Evolutionary conservation across 2,113 vertebrate species (phyloP).

Genomic region (Laterallus jamaicensis): DNA sequence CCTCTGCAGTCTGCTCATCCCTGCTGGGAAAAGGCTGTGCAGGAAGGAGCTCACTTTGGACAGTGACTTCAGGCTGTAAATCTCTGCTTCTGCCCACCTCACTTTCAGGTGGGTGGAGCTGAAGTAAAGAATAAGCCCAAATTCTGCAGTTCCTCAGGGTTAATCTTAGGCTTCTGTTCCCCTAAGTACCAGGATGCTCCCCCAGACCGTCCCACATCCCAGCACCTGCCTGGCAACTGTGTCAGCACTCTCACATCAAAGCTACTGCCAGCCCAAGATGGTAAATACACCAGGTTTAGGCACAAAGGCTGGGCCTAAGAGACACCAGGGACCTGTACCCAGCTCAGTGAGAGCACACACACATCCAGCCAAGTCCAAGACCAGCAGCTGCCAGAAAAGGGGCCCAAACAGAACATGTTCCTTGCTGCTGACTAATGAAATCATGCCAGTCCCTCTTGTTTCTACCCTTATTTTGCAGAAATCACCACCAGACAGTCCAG

Average conservation of each 20-base stretch:
- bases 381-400: neutral
- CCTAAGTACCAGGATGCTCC: neutral
- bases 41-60: neutral
- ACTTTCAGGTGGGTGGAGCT: neutral
- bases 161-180: neutral
- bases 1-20: neutral
- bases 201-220: neutral
- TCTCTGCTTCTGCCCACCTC: neutral
- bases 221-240: neutral
- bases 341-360: neutral
- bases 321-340: rapidly evolving
- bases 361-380: neutral
- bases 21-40: neutral
- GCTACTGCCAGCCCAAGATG: neutral
- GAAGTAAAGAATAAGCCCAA: neutral
- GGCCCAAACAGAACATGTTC: neutral
- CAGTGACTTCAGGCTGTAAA: neutral
- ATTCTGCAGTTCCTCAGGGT: neutral
- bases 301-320: neutral
- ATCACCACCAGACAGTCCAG: neutral
- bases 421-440: neutral
- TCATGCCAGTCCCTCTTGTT: rapidly evolving
- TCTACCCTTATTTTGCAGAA: neutral
- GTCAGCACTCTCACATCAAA: neutral
- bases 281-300: rapidly evolving